Evolutionary conservation across 2,888 invertebrate genomes (phyloP), one percentile per base, ranked within the genome.

Genomic region (Myopa testacea): DNA sequence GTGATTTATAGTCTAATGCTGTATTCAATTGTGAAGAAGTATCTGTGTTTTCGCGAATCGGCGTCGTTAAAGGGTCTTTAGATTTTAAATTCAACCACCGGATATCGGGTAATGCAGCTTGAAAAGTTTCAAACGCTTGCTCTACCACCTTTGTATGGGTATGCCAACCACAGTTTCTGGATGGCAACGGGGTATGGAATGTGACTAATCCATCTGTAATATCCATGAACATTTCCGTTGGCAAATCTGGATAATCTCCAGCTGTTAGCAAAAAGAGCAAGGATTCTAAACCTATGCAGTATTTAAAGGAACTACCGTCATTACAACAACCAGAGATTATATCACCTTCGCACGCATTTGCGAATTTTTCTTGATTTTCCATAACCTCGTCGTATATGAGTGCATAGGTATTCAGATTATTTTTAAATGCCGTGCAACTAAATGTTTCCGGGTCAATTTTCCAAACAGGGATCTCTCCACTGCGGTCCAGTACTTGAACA

Each of bases 141-240:
- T 81, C 80, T 0, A 85, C 34, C 1, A 88, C 62, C 4, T 80
- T 78, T 34, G 82, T 83, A 45, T 84, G 84, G 4, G 87, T 87
- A 72, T 88, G 86, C 82, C 86, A 84, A 1, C 89, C 88, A 16
- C 84, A 84, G 16, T 83, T 81, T 5, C 85, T 82, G 0, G 87
- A 78, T 0, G 88, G 88, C n/a, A 88, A 68, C 0, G 86, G 85
- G 0, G 81, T 67, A 6, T 85, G 74, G n/a, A 88, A 86, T 10
- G 83, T 77, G 1, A 88, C 72, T 8, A 72, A 72, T 70, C 72
- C 81, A 0, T 77, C 76, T 0, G 72, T 34, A 14, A 84, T 81
- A 1, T 75, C 77, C 4, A 88, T 26, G 4, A 84, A 38, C 81
- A 85, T 82, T 79, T 88, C 89, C 0, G 82, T 82, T 1, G 88